Conservation (phyloP, 2,888 invertebrate genomes). For the Cosmia trapezina region DNA sequence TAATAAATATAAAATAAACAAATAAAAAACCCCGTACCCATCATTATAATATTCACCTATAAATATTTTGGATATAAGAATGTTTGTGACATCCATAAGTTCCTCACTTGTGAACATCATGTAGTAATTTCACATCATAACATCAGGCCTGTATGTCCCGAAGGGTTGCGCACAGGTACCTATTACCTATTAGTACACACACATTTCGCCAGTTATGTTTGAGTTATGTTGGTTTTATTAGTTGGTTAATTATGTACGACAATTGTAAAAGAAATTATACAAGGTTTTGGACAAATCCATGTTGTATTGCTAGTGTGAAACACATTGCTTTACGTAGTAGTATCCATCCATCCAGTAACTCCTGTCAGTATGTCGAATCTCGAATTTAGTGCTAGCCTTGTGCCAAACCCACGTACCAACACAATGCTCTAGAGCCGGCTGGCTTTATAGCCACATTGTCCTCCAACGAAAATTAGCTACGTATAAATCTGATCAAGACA, state of each 20-base stretch:
- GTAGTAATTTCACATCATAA: no score
- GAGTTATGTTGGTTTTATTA: no score
- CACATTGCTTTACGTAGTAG: background rate
- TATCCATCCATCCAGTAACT: background rate
- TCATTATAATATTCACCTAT: background rate
- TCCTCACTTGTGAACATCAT: background rate
- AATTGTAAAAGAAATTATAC: background rate
- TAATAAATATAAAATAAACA: no score
- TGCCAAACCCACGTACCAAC: background rate
- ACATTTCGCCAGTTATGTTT: no score
- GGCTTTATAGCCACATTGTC: slow-evolving; percentile 7
- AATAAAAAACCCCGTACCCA: no score
- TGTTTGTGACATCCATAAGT: background rate
- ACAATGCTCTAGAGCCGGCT: slow-evolving; percentile 5
- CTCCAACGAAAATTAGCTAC: slow-evolving; percentile 24
- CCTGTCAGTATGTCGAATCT: background rate
- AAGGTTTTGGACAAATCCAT: background rate
- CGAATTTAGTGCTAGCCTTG: background rate
- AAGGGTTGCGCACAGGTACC: no score
- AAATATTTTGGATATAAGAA: background rate
- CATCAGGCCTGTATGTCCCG: no score
- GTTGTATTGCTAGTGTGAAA: background rate
- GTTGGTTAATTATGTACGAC: no score
- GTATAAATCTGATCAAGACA: slow-evolving; percentile 36
- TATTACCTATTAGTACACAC: no score